phyloP scores from a whole-genome alignment of 1,140 invertebrate species.

The Lutraria rhynchaena region DNA sequence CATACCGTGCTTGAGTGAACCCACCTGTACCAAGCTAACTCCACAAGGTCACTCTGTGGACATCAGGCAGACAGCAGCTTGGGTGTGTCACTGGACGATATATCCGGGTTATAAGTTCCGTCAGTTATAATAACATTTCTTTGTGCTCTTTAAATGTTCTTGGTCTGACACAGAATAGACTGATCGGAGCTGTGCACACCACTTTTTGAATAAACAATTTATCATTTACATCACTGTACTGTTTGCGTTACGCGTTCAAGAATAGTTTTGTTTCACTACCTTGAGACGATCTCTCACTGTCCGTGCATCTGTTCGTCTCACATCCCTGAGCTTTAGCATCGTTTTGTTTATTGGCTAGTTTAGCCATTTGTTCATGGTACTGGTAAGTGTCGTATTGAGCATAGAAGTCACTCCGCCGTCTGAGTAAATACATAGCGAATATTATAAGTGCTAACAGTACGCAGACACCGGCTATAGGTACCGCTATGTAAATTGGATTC shows the following conservation, averaged over 20 bases:
- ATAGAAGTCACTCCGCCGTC: constrained; percentile 72
- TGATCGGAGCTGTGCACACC: too few relatives aligned
- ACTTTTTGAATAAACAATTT: too few relatives aligned
- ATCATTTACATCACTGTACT: not conserved
- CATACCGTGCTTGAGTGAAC: too few relatives aligned
- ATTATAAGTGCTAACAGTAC: constrained; percentile 78
- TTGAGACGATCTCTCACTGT: constrained; percentile 79
- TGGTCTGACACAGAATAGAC: too few relatives aligned
- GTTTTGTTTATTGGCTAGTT: constrained; percentile 53
- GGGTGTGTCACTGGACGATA: too few relatives aligned
- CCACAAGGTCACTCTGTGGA: too few relatives aligned
- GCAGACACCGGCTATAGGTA: constrained; percentile 78
- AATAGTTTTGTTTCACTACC: constrained; percentile 80
- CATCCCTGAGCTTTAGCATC: constrained; percentile 45
- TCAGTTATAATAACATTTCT: too few relatives aligned
- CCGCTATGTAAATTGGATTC: constrained; percentile 80
- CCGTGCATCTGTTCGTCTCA: constrained; percentile 74
- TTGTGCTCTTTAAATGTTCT: too few relatives aligned
- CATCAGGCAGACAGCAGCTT: too few relatives aligned
- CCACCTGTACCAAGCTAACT: too few relatives aligned
- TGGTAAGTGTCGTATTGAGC: constrained; percentile 67
- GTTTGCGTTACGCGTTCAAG: constrained; percentile 67
- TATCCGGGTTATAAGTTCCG: too few relatives aligned
- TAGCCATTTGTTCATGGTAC: constrained; percentile 66
- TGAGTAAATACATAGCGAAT: constrained; percentile 79